Base-by-base conservation (phyloP, 2,888 invertebrate genomes). In the Drosophila rellima region DNA sequence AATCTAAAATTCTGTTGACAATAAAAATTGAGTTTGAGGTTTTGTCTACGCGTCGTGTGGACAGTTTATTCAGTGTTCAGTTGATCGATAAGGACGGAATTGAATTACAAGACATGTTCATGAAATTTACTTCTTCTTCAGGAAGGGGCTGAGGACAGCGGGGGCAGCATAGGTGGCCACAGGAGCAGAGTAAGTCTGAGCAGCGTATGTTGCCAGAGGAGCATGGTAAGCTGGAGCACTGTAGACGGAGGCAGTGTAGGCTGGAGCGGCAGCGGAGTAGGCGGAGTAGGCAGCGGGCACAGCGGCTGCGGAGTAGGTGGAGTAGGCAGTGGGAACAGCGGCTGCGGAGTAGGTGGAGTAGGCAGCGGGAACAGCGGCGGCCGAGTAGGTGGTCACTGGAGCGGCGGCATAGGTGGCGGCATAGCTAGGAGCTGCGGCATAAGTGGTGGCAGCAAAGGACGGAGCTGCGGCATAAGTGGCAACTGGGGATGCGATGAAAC, bases 51-150 rank as follows among this genome's bases (percentile, higher is more conserved):
- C 13, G 47, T 48, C 13, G 1, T n/a, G 18, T 52, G 26, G 44
- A 23, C 54, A 44, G 26, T 85, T 84, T 72, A 67, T 85, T 82
- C 40, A 64, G 55, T 55, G n/a, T 37, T 64, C 40, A 69, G 20
- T 52, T 26, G 26, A 20, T 68, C 52, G 47, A 8, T 33, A 39
- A 18, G 18, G 5, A 4, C 3, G 26, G 8, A n/a, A 4, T 4
- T 8, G 2, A 29, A 11, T 11, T 3, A 17, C 0, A 15, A 7
- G 31, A 18, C 39, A 52, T 26, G 15, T 40, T 23, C 33, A 11
- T 15, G 13, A 17, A 56, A 39, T 33, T 82, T 88, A 86, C 86
- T 86, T 86, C 87, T 86, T 86, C 84, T 86, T 86, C 65, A 86
- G 50, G 69, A 86, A 74, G 50, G 86, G 74, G 70, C 80, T 84